Conservation (phyloP, 2,113 vertebrate species). For the Silurus asotus region DNA sequence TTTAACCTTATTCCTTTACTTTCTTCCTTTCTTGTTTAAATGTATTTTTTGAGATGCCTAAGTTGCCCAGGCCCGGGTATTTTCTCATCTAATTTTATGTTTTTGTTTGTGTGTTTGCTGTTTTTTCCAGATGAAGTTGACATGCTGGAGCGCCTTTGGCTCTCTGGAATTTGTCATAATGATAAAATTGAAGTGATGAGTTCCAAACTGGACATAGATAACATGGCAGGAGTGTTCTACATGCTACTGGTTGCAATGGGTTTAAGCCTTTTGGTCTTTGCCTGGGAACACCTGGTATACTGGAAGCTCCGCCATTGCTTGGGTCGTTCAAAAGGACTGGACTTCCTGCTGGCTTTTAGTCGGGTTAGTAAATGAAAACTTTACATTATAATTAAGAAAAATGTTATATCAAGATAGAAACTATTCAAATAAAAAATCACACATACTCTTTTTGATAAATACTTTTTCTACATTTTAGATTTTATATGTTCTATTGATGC, state of each 20-base stretch:
- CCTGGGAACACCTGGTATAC: slow-evolving; percentile 88
- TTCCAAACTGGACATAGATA: slow-evolving; percentile 90
- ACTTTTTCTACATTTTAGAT: no score
- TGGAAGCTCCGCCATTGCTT: slow-evolving; percentile 84
- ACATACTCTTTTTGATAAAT: not conserved
- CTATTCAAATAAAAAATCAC: not conserved
- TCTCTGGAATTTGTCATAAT: slow-evolving; percentile 79
- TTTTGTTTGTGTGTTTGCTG: slow-evolving; percentile 42
- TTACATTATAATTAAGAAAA: not conserved
- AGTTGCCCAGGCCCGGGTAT: not conserved
- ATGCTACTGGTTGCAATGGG: slow-evolving; percentile 92
- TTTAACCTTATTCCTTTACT: slow-evolving; percentile 1
- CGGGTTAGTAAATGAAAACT: slow-evolving; percentile 69
- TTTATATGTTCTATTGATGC: slow-evolving; percentile 1
- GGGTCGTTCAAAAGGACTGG: slow-evolving; percentile 78
- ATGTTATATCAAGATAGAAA: not conserved
- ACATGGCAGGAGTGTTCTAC: slow-evolving; percentile 91
- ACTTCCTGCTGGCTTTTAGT: slow-evolving; percentile 85
- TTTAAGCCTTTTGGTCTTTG: slow-evolving; percentile 84
- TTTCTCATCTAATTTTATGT: not conserved
- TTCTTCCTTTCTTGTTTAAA: not conserved
- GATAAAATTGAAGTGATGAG: slow-evolving; percentile 87
- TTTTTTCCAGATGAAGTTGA: slow-evolving; percentile 73
- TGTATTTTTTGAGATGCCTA: not conserved
- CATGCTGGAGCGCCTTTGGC: slow-evolving; percentile 76